phyloP scores from a whole-genome alignment of 2,888 invertebrate species.

The Choreutis nemorana region DNA sequence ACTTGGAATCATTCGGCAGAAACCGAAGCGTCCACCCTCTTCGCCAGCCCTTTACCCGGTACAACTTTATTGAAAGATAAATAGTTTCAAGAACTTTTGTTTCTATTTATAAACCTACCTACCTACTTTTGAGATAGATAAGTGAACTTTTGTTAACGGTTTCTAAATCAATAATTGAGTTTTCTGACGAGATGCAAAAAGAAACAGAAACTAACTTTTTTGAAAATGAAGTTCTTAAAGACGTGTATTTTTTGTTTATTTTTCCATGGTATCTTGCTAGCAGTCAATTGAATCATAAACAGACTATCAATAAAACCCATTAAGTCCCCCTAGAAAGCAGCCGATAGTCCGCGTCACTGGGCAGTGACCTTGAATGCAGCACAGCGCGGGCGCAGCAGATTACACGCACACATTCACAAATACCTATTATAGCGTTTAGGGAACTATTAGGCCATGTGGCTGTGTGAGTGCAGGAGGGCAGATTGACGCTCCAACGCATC shows the following conservation, averaged over 20 bases:
- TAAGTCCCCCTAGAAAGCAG: too few relatives aligned
- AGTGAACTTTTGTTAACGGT: too few relatives aligned
- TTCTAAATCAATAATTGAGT: too few relatives aligned
- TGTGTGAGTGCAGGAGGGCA: conserved; percentile 18
- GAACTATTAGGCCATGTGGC: conserved; percentile 4
- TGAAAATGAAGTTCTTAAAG: neutral
- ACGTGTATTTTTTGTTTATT: too few relatives aligned
- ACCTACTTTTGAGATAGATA: too few relatives aligned
- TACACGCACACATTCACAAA: conserved; percentile 17
- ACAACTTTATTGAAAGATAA: neutral
- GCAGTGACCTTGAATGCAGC: conserved; percentile 48
- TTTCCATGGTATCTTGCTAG: too few relatives aligned
- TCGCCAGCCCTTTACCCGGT: conserved; percentile 17
- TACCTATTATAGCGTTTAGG: conserved; percentile 13
- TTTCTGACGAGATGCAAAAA: neutral
- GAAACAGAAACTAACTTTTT: neutral
- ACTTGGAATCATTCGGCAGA: conserved; percentile 29
- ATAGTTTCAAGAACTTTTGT: too few relatives aligned
- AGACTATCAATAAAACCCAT: neutral
- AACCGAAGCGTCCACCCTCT: conserved; percentile 57
- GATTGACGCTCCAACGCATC: conserved; percentile 13
- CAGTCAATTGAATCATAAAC: too few relatives aligned
- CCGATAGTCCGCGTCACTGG: conserved; percentile 34
- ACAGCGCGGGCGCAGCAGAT: conserved; percentile 10
- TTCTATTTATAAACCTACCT: neutral